Evolutionary conservation across 2,113 vertebrate species (phyloP).

Genomic region (Andinoacara biseriatus): DNA sequence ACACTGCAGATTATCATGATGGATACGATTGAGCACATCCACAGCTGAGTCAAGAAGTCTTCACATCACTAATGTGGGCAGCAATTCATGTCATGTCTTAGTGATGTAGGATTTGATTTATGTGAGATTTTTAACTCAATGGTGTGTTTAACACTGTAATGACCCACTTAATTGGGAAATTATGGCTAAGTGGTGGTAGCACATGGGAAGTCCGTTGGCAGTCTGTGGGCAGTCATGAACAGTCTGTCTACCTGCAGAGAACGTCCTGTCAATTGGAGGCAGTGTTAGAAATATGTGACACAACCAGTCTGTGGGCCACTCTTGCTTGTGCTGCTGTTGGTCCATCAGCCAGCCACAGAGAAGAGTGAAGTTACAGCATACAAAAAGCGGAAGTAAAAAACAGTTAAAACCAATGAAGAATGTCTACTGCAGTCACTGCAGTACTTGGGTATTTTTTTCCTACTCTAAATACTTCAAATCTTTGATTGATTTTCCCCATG

Average conservation of each 20-base stretch:
- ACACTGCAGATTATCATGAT: conserved; percentile 47
- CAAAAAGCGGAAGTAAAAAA: no score
- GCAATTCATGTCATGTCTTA: conserved; percentile 28
- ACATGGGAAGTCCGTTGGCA: not conserved
- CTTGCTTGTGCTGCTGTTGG: not conserved
- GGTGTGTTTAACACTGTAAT: not conserved
- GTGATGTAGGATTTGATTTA: conserved; percentile 15
- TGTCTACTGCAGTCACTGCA: no score
- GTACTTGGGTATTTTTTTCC: no score
- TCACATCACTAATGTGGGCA: conserved; percentile 44
- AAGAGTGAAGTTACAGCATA: no score
- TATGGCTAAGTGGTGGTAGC: not conserved
- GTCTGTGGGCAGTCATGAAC: not conserved
- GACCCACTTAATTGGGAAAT: not conserved
- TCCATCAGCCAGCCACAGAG: no score
- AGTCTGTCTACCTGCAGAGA: not conserved
- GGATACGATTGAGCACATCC: conserved; percentile 29
- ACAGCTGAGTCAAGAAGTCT: conserved; percentile 56
- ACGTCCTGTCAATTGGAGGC: not conserved
- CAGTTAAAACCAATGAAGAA: no score
- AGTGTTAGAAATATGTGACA: not conserved
- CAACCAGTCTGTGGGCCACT: not conserved
- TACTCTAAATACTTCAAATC: no score
- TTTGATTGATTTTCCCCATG: no score
- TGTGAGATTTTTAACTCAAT: not conserved